Evolutionary conservation across 2,113 vertebrate species (phyloP).

Genomic region (Physeter macrocephalus): DNA sequence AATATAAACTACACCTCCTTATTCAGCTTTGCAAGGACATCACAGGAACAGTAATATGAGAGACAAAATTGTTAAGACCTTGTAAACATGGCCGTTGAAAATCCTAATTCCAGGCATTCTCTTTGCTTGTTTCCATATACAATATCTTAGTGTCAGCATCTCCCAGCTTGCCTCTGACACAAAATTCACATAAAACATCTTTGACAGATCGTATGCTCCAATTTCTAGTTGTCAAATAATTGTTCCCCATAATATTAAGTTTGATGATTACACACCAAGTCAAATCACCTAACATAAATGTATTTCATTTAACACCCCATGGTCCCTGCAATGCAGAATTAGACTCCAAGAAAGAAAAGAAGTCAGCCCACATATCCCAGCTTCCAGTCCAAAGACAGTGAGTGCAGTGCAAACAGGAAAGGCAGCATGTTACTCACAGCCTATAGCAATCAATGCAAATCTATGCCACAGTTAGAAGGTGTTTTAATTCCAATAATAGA

Average conservation of each 20-base stretch:
- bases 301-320: background rate
- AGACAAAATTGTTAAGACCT: background rate
- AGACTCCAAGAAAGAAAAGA: background rate
- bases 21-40: background rate
- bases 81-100: background rate
- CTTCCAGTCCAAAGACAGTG: constrained; percentile 31
- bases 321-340: background rate
- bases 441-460: constrained; percentile 73
- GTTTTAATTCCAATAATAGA: constrained; percentile 76
- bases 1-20: background rate
- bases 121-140: background rate
- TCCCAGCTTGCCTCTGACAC: background rate
- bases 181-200: background rate
- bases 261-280: background rate
- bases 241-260: background rate
- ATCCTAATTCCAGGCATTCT: background rate
- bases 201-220: background rate
- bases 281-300: background rate
- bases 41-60: background rate
- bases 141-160: background rate
- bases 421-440: constrained; percentile 36
- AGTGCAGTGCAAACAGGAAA: background rate
- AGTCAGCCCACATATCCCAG: background rate
- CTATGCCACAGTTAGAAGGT: constrained; percentile 67
- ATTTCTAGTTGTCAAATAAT: background rate